Evolutionary conservation across 2,888 invertebrate genomes (phyloP).

Genomic region (Rapana venosa): DNA sequence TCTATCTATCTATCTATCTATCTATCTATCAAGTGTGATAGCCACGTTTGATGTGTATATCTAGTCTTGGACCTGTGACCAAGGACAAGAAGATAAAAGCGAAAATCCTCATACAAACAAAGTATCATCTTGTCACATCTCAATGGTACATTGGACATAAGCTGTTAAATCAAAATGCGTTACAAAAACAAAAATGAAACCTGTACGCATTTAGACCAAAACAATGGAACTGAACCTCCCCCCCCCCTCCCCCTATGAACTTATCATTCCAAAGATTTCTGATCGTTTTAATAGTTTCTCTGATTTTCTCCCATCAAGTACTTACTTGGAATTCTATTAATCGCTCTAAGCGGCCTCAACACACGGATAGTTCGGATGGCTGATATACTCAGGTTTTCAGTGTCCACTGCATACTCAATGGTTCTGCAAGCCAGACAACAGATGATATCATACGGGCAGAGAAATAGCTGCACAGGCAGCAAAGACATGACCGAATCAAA

Average conservation of each 20-base stretch:
- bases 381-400: conserved; percentile 98
- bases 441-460: not conserved
- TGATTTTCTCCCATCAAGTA: conserved; percentile 67
- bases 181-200: no score
- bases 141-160: no score
- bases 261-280: not conserved
- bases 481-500: not conserved
- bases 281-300: not conserved
- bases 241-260: not conserved
- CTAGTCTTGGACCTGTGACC: no score
- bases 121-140: no score
- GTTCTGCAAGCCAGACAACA: conserved; percentile 72
- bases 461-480: not conserved
- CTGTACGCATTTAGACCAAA: no score
- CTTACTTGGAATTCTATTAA: conserved; percentile 99
- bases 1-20: not conserved
- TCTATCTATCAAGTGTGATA: not conserved
- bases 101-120: not conserved
- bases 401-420: conserved; percentile 84
- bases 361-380: conserved; percentile 99
- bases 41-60: no score
- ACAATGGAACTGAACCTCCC: no score
- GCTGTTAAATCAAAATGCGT: no score
- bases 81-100: not conserved
- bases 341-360: conserved; percentile 95